Evolutionary conservation across 2,888 invertebrate species (phyloP).

Genomic region (Perdita meconis): DNA sequence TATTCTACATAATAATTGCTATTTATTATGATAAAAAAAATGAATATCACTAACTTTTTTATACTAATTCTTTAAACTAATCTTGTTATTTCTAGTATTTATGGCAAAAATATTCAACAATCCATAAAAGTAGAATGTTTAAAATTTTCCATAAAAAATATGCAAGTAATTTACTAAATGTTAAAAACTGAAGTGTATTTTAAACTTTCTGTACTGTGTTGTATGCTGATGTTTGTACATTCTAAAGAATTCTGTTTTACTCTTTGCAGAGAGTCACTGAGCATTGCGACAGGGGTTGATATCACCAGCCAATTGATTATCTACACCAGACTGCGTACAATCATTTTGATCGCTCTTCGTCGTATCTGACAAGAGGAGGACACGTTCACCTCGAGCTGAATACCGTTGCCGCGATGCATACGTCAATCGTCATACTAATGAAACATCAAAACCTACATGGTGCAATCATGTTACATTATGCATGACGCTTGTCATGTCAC

Average conservation of each 20-base stretch:
- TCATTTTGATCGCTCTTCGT: constrained; percentile 53
- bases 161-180: too few relatives aligned
- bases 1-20: too few relatives aligned
- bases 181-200: too few relatives aligned
- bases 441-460: constrained; percentile 76
- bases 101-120: too few relatives aligned
- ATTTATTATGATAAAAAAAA: too few relatives aligned
- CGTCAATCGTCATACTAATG: constrained; percentile 75
- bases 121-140: too few relatives aligned
- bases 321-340: constrained; percentile 75
- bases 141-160: too few relatives aligned
- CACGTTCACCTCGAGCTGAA: constrained; percentile 59
- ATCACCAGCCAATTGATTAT: constrained; percentile 79
- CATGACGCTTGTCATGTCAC: constrained; percentile 63
- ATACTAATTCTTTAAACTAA: too few relatives aligned
- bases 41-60: too few relatives aligned
- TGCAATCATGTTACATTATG: constrained; percentile 81
- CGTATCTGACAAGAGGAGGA: constrained; percentile 52
- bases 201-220: too few relatives aligned
- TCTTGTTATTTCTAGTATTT: too few relatives aligned
- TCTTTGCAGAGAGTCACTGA: constrained; percentile 17
- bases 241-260: background rate
- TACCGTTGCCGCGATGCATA: constrained; percentile 59
- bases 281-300: constrained; percentile 72
- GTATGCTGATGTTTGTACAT: background rate